Evolutionary conservation across 2,113 vertebrate genomes (phyloP), one percentile per base, ranked within the genome.

Genomic region (Desmodus rotundus): DNA sequence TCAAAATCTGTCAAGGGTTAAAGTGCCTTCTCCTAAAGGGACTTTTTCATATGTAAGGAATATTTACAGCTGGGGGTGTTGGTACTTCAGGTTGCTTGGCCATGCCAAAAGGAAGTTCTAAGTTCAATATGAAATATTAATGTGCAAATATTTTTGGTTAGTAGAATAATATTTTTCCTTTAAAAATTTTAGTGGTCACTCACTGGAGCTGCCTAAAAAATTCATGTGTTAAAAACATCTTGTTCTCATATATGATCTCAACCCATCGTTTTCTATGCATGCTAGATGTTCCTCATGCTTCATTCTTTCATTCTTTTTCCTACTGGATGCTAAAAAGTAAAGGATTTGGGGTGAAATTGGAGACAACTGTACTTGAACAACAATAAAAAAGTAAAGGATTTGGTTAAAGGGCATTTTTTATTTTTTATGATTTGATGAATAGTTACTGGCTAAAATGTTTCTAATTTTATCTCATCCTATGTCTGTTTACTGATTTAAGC

Each of bases 121-220:
- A 93, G 43, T 92, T 94, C 50, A 47, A 93, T 93, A 19, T 84
- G 16, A 78, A 94, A 90, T 96, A 78, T 63, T 96, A 74, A 74
- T 72, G 28, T 95, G 24, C 19, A 77, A 82, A 33, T 22, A 92
- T 78, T 89, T 68, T 95, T 89, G 63, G 13, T 65, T 84, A 84
- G 24, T 72, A 81, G 65, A 93, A 89, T 93, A 72, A 83, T 19
- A 50, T 72, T 94, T 95, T 95, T 65, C 15, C 58, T 95, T 95
- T 94, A 45, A 93, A 94, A 83, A 68, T 43, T 84, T 78, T 43
- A 85, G 28, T 93, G 28, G 38, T 76, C 52, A 89, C 41, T 96
- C 41, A 58, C 4, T 90, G 52, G 52, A 96, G n/a, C 31, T 86
- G 31, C 24, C 45, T 89, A 72, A 52, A 83, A 95, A 93, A 89